phyloP scores from a whole-genome alignment of 2,797 vertebrate species.

The Schizopygopsis malacanthus region DNA sequence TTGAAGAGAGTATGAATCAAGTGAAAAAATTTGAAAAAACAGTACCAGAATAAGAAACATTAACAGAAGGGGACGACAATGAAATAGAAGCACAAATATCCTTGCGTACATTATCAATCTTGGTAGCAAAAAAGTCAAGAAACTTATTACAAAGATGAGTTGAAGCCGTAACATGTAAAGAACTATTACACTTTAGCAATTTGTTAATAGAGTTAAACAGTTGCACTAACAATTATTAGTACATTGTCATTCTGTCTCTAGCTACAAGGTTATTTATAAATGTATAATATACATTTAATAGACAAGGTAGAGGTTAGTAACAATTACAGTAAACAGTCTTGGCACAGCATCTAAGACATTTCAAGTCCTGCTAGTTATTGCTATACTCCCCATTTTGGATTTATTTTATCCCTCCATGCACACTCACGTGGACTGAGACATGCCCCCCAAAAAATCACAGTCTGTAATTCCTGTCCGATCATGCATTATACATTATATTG shows the following conservation, averaged over 20 bases:
- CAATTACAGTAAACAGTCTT: slow-evolving; percentile 1
- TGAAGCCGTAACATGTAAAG: too few relatives aligned
- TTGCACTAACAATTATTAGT: not conserved
- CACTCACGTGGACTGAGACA: not conserved
- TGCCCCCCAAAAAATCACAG: too few relatives aligned
- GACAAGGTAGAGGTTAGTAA: not conserved
- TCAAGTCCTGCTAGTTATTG: not conserved
- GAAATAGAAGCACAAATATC: too few relatives aligned
- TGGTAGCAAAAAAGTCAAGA: too few relatives aligned
- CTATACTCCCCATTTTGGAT: not conserved
- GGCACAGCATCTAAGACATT: not conserved
- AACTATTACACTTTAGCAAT: too few relatives aligned
- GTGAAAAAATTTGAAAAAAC: too few relatives aligned
- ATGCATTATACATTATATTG: not conserved
- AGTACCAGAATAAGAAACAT: too few relatives aligned
- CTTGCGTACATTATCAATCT: too few relatives aligned
- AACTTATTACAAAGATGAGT: too few relatives aligned
- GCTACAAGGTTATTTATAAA: not conserved
- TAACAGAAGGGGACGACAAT: too few relatives aligned
- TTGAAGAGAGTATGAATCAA: too few relatives aligned
- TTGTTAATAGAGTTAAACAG: too few relatives aligned
- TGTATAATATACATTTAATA: not conserved
- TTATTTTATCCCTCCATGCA: not conserved
- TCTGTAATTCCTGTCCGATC: not conserved
- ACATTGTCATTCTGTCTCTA: not conserved